Evolutionary conservation across 2,797 vertebrate species (phyloP), one percentile per base, ranked within the genome.

Genomic region (Clarias pachynema): DNA sequence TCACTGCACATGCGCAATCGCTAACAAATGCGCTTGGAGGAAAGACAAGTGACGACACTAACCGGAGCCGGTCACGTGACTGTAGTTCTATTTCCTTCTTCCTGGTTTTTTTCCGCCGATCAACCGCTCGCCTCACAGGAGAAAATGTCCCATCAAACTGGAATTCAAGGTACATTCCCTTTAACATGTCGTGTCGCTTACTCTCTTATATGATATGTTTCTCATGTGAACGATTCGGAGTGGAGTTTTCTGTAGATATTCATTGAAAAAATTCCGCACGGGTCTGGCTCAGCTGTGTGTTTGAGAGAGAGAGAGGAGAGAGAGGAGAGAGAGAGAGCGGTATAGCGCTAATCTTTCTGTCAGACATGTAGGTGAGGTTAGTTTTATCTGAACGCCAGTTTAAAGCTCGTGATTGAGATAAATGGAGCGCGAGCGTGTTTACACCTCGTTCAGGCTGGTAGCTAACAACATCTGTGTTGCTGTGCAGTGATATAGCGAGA

Each of bases 81-180:
- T 83, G 84, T 84, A 79, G 86, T 88, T 74, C 82, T 62, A 74
- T 82, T 91, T 91, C 87, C 91, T 89, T 83, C 88, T 92, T 92
- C 91, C 90, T 88, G 83, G 83, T 66, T 89, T 92, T 85, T 86
- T 72, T 79, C 53, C 82, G 85, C 78, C 53, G 89, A 92, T 91
- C 92, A 91, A 91, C 93, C 89, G 90, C 92, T 90, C 90, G 90
- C 90, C 60, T 37, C 90, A 81, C 73, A 91, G 88, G 65, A 91
- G 94, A 89, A 91, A 89, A 99, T 99, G 97, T 98, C 97, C 92
- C 97, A 99, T 92, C 98, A 99, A 92, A 99, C 97, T 90, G 98
- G 98, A 90, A 99, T 99, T 93, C 96, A 97, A 97, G 98, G 97
- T 97, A 96, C 56, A 79, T 31, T 44, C 1, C 0, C 0, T 18